phyloP scores from a whole-genome alignment of 2,113 vertebrate genomes.

The Cyphomyrus plagiostoma region DNA sequence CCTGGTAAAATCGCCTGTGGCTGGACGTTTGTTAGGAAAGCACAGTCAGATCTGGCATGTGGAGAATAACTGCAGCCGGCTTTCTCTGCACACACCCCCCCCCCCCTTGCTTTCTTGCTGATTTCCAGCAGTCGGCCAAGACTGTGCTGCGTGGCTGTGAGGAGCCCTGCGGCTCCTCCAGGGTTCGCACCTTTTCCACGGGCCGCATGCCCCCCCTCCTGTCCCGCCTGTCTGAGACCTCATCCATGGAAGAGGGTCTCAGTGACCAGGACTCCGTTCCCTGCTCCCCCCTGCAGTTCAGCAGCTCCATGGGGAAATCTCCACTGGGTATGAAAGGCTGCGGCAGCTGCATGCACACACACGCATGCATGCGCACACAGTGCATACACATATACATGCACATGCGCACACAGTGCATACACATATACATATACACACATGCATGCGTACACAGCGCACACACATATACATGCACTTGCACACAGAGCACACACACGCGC shows the following conservation, averaged over 20 bases:
- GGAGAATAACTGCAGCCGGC: not conserved
- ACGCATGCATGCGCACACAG: not conserved
- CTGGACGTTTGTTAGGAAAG: not conserved
- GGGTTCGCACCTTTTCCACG: constrained; percentile 73
- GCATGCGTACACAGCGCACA: not conserved
- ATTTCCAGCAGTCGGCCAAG: constrained; percentile 75
- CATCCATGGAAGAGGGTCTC: constrained; percentile 78
- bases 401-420: not conserved
- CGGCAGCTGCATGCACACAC: not conserved
- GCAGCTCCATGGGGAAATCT: constrained; percentile 53
- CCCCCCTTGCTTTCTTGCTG: constrained; percentile 15
- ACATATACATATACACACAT: not conserved
- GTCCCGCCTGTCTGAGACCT: constrained; percentile 78
- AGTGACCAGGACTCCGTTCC: constrained; percentile 82
- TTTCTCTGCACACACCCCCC: not conserved
- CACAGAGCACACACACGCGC: not conserved
- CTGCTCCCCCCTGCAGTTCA: constrained; percentile 66
- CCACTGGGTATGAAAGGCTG: constrained; percentile 34
- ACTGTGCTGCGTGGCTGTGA: constrained; percentile 85
- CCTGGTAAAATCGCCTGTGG: not conserved
- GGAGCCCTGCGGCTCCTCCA: constrained; percentile 83
- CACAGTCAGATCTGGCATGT: not conserved
- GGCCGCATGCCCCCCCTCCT: constrained; percentile 68
- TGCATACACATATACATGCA: not conserved
- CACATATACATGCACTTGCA: not conserved